A percentile compares a stretch with the other conserved stretches of the same genome.
Evolutionary conservation across 2,113 vertebrate genomes (phyloP).

Genomic region (Addax nasomaculatus): DNA sequence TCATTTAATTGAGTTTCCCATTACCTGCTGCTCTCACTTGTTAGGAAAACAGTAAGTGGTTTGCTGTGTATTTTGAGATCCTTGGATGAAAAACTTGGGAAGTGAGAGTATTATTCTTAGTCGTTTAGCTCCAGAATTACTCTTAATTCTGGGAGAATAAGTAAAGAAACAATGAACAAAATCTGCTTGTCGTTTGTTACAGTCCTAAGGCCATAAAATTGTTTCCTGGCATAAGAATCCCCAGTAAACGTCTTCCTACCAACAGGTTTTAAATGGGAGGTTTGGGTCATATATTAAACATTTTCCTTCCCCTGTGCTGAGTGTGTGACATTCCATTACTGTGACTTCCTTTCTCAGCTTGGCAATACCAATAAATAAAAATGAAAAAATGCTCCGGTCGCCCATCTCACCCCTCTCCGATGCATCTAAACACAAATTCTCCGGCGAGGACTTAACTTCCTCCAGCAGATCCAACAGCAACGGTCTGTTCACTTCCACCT

Average conservation of each 20-base stretch:
- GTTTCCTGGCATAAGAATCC: conserved; percentile 66
- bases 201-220: conserved; percentile 58
- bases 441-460: conserved; percentile 82
- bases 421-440: conserved; percentile 83
- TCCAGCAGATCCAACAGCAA: conserved; percentile 77
- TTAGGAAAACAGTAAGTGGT: background rate
- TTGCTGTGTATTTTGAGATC: background rate
- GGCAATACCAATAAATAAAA: conserved; percentile 88
- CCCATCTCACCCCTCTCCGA: conserved; percentile 89
- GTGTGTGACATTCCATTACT: conserved; percentile 76
- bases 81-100: background rate
- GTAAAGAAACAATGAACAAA: conserved; percentile 61
- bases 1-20: background rate
- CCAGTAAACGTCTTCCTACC: conserved; percentile 59
- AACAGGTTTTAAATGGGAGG: conserved; percentile 73
- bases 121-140: conserved; percentile 63
- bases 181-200: conserved; percentile 67
- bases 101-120: background rate
- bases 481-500: conserved; percentile 74
- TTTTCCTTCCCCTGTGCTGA: conserved; percentile 70
- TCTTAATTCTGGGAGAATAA: conserved; percentile 54
- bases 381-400: conserved; percentile 88
- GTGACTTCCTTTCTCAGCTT: conserved; percentile 83
- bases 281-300: conserved; percentile 73
- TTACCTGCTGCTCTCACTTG: background rate